phyloP scores from a whole-genome alignment of 2,113 vertebrate genomes.

The Scophthalmus maximus region DNA sequence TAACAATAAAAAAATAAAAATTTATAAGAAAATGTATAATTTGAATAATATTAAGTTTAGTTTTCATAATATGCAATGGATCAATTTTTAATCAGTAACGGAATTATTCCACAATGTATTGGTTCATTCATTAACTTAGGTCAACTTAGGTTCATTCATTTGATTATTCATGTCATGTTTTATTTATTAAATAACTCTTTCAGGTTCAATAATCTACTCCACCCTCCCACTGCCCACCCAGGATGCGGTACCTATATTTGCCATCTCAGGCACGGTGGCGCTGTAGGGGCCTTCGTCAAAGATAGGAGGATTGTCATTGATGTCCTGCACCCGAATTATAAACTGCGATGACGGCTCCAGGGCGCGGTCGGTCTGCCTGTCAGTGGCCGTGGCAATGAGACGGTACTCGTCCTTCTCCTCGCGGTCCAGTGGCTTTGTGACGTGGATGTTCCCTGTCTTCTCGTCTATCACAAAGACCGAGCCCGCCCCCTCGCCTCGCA shows the following conservation, averaged over 20 bases:
- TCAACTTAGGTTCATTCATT: background rate
- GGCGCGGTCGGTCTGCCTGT: constrained; percentile 89
- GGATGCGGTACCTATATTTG: constrained; percentile 85
- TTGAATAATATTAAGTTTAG: no score
- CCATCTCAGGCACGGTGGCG: constrained; percentile 91
- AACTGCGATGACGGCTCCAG: constrained; percentile 93
- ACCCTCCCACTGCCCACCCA: background rate
- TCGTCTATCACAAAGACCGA: constrained; percentile 94
- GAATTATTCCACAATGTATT: background rate
- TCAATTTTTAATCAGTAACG: no score
- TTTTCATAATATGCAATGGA: no score
- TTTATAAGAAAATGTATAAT: no score
- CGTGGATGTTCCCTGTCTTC: constrained; percentile 93
- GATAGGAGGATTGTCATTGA: constrained; percentile 92
- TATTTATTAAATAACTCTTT: background rate
- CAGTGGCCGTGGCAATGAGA: constrained; percentile 89
- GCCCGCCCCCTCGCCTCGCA: constrained; percentile 92
- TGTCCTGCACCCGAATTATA: constrained; percentile 93
- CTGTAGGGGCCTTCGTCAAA: constrained; percentile 90
- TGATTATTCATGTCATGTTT: no score
- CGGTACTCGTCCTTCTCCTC: constrained; percentile 93
- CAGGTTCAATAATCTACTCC: background rate
- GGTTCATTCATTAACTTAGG: background rate
- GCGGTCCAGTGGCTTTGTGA: constrained; percentile 92
- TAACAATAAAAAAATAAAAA: no score